Base-by-base conservation (phyloP, 1,140 invertebrate genomes). In the Drosophila athabasca region DNA sequence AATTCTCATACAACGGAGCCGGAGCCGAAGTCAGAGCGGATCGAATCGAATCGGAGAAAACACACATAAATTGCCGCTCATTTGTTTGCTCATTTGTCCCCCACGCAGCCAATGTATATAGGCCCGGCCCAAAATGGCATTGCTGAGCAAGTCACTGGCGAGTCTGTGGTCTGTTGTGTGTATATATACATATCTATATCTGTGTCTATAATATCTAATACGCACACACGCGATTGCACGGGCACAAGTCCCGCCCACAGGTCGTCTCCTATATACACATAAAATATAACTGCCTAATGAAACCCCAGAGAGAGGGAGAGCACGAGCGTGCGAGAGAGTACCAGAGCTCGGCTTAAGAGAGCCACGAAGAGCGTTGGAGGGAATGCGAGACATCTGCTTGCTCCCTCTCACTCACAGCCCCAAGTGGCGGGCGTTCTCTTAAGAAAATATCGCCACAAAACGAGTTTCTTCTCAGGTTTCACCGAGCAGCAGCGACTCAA, bases 181-280 rank as follows among this genome's bases (percentile, higher is more conserved):
- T 5, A 26, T 3, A n/a, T n/a, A n/a, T n/a, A n/a, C n/a, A n/a
- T n/a, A n/a, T n/a, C n/a, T n/a, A n/a, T n/a, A n/a, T n/a, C n/a
- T 13, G 35, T 39, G 11, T 88, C 82, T 87, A 87, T 88, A 88
- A 87, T 82, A 87, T 88, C 82, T 87, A 87, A 87, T 87, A 88
- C 83, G 75, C 82, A 71, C 70, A 71, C 60, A 54, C 57, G 46
- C 57, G 46, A 35, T 9, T 46, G 31, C 17, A 8, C 62, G 24
- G 44, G n/a, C 71, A 46, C 53, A 81, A 87, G 82, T 71, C 83
- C 80, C 82, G 82, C 82, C 82, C 83, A 88, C 83, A 76, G 68
- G 22, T 62, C 65, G 54, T 19, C 35, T 17, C 39, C 59, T 75
- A 66, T 52, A 46, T 55, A 49, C 19, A 41, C n/a, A 52, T 80